phyloP scores from a whole-genome alignment of 2,797 vertebrate species.

The Ambastaia sidthimunki region DNA sequence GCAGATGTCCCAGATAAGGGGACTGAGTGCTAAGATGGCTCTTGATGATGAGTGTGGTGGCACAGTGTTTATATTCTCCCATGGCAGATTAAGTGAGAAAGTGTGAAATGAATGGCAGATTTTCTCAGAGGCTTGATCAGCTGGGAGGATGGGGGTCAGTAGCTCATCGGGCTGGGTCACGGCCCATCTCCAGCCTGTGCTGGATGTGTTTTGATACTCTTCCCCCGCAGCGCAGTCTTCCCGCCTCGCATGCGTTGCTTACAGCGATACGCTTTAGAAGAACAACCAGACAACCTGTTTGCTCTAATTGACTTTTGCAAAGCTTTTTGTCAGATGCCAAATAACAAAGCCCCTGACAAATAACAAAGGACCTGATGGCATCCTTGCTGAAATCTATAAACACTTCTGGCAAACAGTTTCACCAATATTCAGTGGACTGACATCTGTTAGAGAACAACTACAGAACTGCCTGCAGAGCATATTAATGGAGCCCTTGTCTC shows the following conservation, averaged over 20 bases:
- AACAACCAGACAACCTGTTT: slow-evolving; percentile 31
- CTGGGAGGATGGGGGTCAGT: slow-evolving; percentile 7
- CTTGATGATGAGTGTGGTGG: slow-evolving; percentile 20
- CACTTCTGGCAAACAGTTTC: slow-evolving; percentile 30
- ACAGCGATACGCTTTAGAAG: slow-evolving; percentile 31
- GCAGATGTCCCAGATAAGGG: slow-evolving; percentile 38
- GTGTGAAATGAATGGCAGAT: slow-evolving; percentile 41
- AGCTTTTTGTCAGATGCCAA: slow-evolving; percentile 47
- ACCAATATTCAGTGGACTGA: slow-evolving; percentile 26
- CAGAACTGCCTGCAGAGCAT: slow-evolving; percentile 11
- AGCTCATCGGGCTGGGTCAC: slow-evolving; percentile 36
- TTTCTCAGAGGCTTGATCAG: slow-evolving; percentile 43
- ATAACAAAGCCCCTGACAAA: slow-evolving; percentile 36
- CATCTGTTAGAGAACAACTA: slow-evolving; percentile 34
- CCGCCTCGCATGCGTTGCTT: neutral
- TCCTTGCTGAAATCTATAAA: slow-evolving; percentile 34
- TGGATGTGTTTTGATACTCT: slow-evolving; percentile 26
- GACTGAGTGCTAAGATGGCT: slow-evolving; percentile 25
- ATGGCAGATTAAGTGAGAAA: slow-evolving; percentile 45
- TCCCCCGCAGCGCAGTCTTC: neutral
- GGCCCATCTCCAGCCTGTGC: slow-evolving; percentile 6
- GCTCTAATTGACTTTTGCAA: slow-evolving; percentile 40
- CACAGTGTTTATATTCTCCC: slow-evolving; percentile 35
- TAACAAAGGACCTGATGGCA: slow-evolving; percentile 39
- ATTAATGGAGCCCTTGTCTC: slow-evolving; percentile 25